Conservation (phyloP, 1,140 invertebrate genomes). For the Samia ricini region DNA sequence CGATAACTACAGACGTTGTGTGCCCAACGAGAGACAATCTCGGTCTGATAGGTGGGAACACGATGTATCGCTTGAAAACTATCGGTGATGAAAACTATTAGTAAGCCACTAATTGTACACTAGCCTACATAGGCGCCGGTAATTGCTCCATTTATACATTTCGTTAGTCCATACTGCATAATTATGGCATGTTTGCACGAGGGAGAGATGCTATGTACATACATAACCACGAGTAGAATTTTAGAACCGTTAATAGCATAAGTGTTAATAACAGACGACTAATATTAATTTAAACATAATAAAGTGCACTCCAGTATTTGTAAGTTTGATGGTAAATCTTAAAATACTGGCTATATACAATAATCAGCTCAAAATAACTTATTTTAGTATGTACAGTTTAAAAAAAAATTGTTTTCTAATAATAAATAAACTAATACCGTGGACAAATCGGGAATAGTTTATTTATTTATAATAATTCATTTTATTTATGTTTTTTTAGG, state of each 20-base stretch:
- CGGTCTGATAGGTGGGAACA: slow-evolving; percentile 50
- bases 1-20: slow-evolving; percentile 34
- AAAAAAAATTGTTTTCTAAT: neutral
- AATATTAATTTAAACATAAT: neutral
- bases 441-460: too few species aligned
- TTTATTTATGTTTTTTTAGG: too few species aligned
- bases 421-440: neutral
- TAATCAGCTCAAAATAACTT: slow-evolving; percentile 4
- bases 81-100: slow-evolving; percentile 75
- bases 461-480: too few species aligned
- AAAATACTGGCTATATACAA: too few species aligned
- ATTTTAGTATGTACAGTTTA: slow-evolving; percentile 4
- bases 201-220: slow-evolving; percentile 54
- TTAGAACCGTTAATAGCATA: slow-evolving; percentile 20
- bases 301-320: neutral
- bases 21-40: slow-evolving; percentile 53
- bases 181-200: slow-evolving; percentile 68
- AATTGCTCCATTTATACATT: slow-evolving; percentile 76
- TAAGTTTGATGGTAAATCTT: neutral
- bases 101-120: slow-evolving; percentile 70
- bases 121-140: slow-evolving; percentile 70
- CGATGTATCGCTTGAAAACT: slow-evolving; percentile 46
- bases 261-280: slow-evolving; percentile 28
- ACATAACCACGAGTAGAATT: slow-evolving; percentile 46
- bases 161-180: slow-evolving; percentile 70